Conservation (phyloP, 2,797 vertebrate species). For the Chaetophractus vellerosus region DNA sequence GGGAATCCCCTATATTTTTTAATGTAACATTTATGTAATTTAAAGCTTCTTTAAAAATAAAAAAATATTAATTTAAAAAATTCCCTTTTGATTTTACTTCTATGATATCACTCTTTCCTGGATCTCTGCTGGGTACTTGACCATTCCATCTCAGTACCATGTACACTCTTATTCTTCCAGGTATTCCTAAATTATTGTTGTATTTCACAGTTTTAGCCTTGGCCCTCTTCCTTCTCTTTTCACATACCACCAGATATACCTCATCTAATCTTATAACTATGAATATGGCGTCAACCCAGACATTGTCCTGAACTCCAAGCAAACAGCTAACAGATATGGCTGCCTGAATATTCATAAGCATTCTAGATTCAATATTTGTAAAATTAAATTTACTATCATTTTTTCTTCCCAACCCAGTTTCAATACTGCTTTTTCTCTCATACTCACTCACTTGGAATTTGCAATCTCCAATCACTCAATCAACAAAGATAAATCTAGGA, state of each 20-base stretch:
- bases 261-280: neutral
- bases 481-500: neutral
- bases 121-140: neutral
- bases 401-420: slow-evolving; percentile 24
- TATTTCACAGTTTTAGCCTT: neutral
- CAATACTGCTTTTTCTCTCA: neutral
- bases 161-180: neutral
- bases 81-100: slow-evolving; percentile 8
- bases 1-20: too few relatives aligned
- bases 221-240: neutral
- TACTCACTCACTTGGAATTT: neutral
- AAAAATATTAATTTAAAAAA: neutral
- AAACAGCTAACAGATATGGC: neutral
- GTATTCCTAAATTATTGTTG: neutral
- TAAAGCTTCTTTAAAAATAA: too few relatives aligned
- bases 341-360: neutral
- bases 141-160: neutral
- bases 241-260: neutral
- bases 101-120: neutral
- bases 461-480: neutral
- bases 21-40: too few relatives aligned
- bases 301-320: neutral
- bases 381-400: neutral
- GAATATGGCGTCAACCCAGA: neutral
- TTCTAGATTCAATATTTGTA: neutral